A percentile compares a stretch with the other conserved stretches of the same genome.
phyloP scores from a whole-genome alignment of 2,888 invertebrate genomes.

The Lamellibrachia satsuma region DNA sequence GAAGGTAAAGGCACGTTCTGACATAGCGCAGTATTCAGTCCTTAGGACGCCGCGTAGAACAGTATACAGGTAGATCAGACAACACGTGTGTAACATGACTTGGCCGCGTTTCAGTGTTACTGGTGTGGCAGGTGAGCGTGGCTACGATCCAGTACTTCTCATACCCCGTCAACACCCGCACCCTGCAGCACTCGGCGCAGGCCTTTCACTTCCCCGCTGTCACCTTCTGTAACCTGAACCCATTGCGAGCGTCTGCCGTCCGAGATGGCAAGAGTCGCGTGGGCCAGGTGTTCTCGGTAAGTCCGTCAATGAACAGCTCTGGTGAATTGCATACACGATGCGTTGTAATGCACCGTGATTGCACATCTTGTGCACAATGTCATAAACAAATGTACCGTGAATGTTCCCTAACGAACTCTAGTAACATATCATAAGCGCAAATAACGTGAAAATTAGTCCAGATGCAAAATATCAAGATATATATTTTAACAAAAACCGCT shows the following conservation, averaged over 20 bases:
- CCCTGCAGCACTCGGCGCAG: neutral
- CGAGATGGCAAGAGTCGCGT: neutral
- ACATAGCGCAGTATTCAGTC: too few species aligned
- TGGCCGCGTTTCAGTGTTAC: neutral
- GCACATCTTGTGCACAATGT: too few species aligned
- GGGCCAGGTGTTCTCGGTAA: neutral
- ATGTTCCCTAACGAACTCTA: too few species aligned
- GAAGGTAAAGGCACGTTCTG: too few species aligned
- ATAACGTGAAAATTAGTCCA: neutral
- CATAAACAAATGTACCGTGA: too few species aligned
- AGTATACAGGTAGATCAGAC: too few species aligned
- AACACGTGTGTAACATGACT: too few species aligned
- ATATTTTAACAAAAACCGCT: neutral
- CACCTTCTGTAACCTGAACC: conserved; percentile 14
- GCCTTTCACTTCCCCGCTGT: neutral
- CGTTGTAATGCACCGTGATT: too few species aligned
- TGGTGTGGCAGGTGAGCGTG: neutral
- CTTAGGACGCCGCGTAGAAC: too few species aligned
- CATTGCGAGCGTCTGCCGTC: neutral
- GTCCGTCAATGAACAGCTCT: neutral
- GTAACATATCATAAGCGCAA: too few species aligned
- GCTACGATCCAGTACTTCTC: neutral
- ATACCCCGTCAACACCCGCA: neutral
- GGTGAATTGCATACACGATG: neutral
- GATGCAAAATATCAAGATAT: neutral